Base-by-base conservation (phyloP, 2,113 vertebrate genomes). In the Dryoscopus gambensis region DNA sequence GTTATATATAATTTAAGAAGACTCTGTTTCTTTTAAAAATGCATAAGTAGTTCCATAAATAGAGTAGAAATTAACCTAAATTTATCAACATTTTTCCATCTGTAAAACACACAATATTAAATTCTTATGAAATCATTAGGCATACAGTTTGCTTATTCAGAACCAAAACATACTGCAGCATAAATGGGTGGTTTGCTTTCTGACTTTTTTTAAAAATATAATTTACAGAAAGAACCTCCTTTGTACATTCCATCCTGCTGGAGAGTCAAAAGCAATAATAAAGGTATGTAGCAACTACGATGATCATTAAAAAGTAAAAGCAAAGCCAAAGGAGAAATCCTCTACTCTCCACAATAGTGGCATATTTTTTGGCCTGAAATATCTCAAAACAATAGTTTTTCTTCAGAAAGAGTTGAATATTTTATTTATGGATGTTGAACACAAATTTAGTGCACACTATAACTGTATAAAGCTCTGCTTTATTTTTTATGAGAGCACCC, bases 401-500 rank as follows among this genome's bases (percentile, higher is more conserved):
- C 90, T 96, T 95, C 47, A 76, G 74, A 93, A 83, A 88, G 70
- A 95, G 74, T 70, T 93, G 87, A 91, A 92, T 97, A 93, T 97
- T 97, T 97, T 97, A 96, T 96, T 97, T 96, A 93, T 84, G 47
- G 87, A 86, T 92, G n/a, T 53, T 90, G 69, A 93, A 81, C 71
- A 90, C 60, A 96, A 97, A 96, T 89, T 96, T 93, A 95, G 76
- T 92, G 75, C 76, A 79, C 50, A 74, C 76, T 81, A 24, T 70
- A 95, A 95, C 20, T 95, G 62, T 85, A 95, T 96, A 97, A 97
- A 96, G 68, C 75, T 97, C 86, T 92, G 80, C 35, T 88, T 96
- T 96, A 94, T 96, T 97, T 96, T 97, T 97, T 94, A 97, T 93
- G 90, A 97, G 74, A 96, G 87, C 90, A 95, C 95, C 88, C 84